Evolutionary conservation across 2,797 vertebrate genomes (phyloP).

Genomic region (Glossophaga mutica): DNA sequence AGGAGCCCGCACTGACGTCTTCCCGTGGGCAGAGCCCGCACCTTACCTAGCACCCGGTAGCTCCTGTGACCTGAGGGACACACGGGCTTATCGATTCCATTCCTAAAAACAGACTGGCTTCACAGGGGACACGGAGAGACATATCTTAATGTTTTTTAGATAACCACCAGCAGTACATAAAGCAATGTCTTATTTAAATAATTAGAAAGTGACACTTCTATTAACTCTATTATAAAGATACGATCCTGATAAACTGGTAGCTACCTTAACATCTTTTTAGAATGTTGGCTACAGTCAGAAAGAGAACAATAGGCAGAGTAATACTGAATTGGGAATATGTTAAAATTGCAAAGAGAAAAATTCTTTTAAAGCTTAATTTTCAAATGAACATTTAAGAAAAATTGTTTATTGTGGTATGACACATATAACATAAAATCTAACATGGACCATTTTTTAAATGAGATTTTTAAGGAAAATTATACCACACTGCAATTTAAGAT

Average conservation of each 20-base stretch:
- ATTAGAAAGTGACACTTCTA: neutral
- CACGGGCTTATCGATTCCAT: neutral
- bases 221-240: conserved; percentile 12
- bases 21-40: neutral
- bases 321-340: neutral
- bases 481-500: neutral
- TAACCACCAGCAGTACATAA: neutral
- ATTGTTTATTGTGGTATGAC: neutral
- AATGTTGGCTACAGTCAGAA: neutral
- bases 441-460: neutral
- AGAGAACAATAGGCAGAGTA: neutral
- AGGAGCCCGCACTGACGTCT: neutral
- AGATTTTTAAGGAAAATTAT: conserved; percentile 8
- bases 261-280: neutral
- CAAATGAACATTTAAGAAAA: neutral
- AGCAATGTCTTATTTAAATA: neutral
- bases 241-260: neutral
- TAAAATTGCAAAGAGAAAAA: neutral
- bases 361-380: neutral
- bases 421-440: neutral
- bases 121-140: neutral
- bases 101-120: neutral
- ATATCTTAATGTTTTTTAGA: neutral
- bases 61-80: neutral
- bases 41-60: neutral